Percentiles rank a stretch among this genome's conserved stretches.
Evolutionary conservation across 2,888 invertebrate genomes (phyloP).

Genomic region (Drosophila formosana): DNA sequence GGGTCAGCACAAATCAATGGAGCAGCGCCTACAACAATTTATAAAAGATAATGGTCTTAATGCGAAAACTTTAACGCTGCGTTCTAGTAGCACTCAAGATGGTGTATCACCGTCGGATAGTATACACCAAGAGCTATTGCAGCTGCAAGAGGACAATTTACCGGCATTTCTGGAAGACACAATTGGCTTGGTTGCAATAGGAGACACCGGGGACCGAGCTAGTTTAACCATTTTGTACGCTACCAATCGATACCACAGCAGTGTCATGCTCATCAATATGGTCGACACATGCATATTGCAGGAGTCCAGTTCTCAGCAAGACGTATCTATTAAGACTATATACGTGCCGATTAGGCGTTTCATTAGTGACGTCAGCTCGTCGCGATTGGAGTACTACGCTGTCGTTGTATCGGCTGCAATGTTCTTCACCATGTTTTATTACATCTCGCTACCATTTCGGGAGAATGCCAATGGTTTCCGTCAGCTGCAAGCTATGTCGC

Average conservation of each 20-base stretch:
- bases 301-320: conserved; percentile 39
- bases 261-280: conserved; percentile 86
- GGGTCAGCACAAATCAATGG: conserved; percentile 48
- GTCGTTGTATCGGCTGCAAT: conserved; percentile 81
- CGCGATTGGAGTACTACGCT: conserved; percentile 81
- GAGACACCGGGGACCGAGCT: conserved; percentile 58
- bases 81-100: not conserved
- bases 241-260: conserved; percentile 86
- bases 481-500: conserved; percentile 88
- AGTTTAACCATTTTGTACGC: conserved; percentile 84
- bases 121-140: conserved; percentile 66
- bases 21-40: conserved; percentile 61
- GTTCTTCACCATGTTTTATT: conserved; percentile 85
- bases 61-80: conserved; percentile 48
- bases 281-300: conserved; percentile 86
- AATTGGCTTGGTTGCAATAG: conserved; percentile 78
- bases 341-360: conserved; percentile 80
- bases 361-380: conserved; percentile 76
- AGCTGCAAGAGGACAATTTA: conserved; percentile 77
- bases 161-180: conserved; percentile 81
- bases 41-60: conserved; percentile 68
- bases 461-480: conserved; percentile 88
- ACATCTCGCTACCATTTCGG: conserved; percentile 87
- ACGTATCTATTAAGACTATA: conserved; percentile 65
- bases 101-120: not conserved